Percentiles rank a stretch among this genome's conserved stretches.
Evolutionary conservation across 2,888 invertebrate species (phyloP).

Genomic region (Tipula unca): DNA sequence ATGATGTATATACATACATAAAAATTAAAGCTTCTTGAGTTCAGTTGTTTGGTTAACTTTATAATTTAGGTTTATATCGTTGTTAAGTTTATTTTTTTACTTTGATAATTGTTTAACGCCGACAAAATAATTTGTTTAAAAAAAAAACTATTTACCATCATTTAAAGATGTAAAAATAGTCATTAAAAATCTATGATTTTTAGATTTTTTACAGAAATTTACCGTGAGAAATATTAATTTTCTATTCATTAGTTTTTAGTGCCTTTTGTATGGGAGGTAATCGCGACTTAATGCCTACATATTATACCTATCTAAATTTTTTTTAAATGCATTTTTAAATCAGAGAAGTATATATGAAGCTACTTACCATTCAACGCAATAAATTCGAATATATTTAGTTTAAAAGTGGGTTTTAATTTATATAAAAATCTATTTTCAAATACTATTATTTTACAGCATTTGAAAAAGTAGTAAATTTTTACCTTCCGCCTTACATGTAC

Average conservation of each 20-base stretch:
- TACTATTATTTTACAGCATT: too few relatives aligned
- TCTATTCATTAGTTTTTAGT: background rate
- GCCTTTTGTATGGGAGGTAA: background rate
- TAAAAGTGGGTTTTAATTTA: too few relatives aligned
- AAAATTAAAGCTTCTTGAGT: background rate
- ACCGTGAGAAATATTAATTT: background rate
- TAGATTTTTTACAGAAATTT: background rate
- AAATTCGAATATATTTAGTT: too few relatives aligned
- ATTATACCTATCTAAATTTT: too few relatives aligned
- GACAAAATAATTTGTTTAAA: background rate
- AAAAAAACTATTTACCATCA: background rate
- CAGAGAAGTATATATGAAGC: too few relatives aligned
- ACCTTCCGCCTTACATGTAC: too few relatives aligned
- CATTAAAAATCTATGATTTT: background rate
- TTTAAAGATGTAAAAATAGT: background rate
- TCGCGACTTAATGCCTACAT: background rate
- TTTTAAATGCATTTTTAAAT: too few relatives aligned
- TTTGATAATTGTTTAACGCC: background rate
- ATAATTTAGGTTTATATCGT: background rate
- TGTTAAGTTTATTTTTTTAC: background rate
- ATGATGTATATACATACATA: background rate
- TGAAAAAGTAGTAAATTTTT: too few relatives aligned
- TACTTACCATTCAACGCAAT: too few relatives aligned
- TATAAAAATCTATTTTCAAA: too few relatives aligned
- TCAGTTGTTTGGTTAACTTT: background rate